Evolutionary conservation across 2,888 invertebrate species (phyloP), one percentile per base, ranked within the genome.

Genomic region (Meandrusa payeni): DNA sequence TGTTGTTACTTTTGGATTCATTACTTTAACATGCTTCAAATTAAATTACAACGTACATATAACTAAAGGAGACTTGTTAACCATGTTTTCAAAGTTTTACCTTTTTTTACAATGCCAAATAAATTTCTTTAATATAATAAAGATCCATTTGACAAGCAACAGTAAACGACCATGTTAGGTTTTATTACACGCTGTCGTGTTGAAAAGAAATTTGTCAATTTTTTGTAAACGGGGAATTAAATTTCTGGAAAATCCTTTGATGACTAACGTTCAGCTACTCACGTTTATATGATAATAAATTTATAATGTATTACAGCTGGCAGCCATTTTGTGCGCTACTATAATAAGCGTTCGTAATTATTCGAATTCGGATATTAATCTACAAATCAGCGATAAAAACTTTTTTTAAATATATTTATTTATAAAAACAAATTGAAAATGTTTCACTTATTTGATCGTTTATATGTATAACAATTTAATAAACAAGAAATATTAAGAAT

Each of bases 231-330:
- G 19, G 29, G 4, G n/a, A 7, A 37, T 36, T 29, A 36, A 29
- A 34, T 23, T 23, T 37, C 19, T 29, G 42, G 42, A 36, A 42
- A 42, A 37, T 15, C 42, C 42, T 23, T 36, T 42, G 33, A 42
- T 42, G 42, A 42, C 36, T 42, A 36, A 42, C 13, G 33, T 28
- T 28, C 6, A 41, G 11, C 13, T 24, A 11, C 12, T 19, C 7
- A 24, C 24, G 5, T 40, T 40, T 12, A 12, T 32, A 28, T n/a
- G n/a, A 40, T 22, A 40, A 26, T 12, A 40, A 32, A 20, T 19
- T 26, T 24, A 23, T 26, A 40, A 32, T 26, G 11, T 32, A 12
- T 33, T 11, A 19, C 11, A 7, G 32, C 19, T 24, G n/a, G 7
- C 5, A 19, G 19, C 19, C 11, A 19, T 23, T 32, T 32, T 12